Conservation (phyloP, 2,888 invertebrate genomes). For the Gibbula magus region DNA sequence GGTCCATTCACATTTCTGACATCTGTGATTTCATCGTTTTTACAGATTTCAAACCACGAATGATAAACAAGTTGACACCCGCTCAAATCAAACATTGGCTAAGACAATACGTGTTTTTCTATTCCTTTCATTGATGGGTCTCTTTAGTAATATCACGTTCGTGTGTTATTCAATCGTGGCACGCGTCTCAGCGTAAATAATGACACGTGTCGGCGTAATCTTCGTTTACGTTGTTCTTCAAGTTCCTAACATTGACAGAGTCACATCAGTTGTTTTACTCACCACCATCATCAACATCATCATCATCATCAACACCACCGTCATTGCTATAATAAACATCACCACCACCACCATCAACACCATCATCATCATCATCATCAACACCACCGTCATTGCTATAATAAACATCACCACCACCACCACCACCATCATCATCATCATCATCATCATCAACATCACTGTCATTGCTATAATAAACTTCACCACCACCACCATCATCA, state of each 20-base stretch:
- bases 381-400: too few relatives aligned
- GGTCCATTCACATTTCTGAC: too few relatives aligned
- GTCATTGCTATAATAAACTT: background rate
- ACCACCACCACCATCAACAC: too few relatives aligned
- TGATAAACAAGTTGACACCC: too few relatives aligned
- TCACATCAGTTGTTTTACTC: background rate
- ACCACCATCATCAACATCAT: background rate
- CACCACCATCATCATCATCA: too few relatives aligned
- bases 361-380: too few relatives aligned
- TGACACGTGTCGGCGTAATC: background rate
- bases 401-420: too few relatives aligned
- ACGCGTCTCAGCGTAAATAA: background rate
- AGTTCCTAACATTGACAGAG: background rate
- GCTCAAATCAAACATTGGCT: too few relatives aligned
- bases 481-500: background rate
- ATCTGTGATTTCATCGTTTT: too few relatives aligned
- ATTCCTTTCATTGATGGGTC: constrained; percentile 24
- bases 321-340: too few relatives aligned
- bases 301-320: background rate
- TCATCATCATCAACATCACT: constrained; percentile 29
- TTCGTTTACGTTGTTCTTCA: background rate
- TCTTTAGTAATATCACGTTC: background rate
- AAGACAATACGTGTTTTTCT: too few relatives aligned
- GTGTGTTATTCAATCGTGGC: background rate
- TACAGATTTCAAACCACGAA: too few relatives aligned